Evolutionary conservation across 2,888 invertebrate genomes (phyloP), one percentile per base, ranked within the genome.

Genomic region (Iphiclides podalirius): DNA sequence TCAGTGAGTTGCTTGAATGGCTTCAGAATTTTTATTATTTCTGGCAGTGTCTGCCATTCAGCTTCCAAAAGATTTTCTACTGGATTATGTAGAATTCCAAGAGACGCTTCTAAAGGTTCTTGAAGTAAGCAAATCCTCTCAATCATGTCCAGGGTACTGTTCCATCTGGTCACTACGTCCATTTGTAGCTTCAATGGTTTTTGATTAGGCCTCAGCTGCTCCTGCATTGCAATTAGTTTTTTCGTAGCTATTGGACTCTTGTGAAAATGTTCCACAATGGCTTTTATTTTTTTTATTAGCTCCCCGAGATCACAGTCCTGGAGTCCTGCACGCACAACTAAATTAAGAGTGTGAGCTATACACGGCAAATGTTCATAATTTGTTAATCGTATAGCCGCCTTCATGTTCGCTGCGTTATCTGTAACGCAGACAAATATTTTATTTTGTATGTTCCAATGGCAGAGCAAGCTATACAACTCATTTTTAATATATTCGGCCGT

Each of bases 341-440:
- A 60, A 57, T 61, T 60, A 33, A 60, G 46, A 42, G 59, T 57
- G 48, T 63, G 59, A 56, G 61, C 58, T 14, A 60, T 42, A 57
- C 62, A 64, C 39, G 58, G 55, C 37, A 63, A 59, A 59, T 63
- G 57, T 37, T 61, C 57, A 53, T 50, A 63, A 55, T 54, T 55
- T 1, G 53, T 58, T 31, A 61, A 57, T 40, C 56, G 55, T 57
- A 64, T 55, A 53, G 62, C 61, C 23, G 61, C 61, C 28, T 59
- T 60, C 59, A 60, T 59, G 23, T 64, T 65, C 12, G 58, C 61
- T 58, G 64, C 60, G 45, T 64, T 65, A 56, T 64, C 61, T 47
- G 54, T 63, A 47, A 59, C 55, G 51, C 55, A 57, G 46, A 55
- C 52, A 58, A 53, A 52, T 52, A 58, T 54, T 52, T 61, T 59